phyloP scores from a whole-genome alignment of 2,113 vertebrate genomes.

The Lampris megalopsis region DNA sequence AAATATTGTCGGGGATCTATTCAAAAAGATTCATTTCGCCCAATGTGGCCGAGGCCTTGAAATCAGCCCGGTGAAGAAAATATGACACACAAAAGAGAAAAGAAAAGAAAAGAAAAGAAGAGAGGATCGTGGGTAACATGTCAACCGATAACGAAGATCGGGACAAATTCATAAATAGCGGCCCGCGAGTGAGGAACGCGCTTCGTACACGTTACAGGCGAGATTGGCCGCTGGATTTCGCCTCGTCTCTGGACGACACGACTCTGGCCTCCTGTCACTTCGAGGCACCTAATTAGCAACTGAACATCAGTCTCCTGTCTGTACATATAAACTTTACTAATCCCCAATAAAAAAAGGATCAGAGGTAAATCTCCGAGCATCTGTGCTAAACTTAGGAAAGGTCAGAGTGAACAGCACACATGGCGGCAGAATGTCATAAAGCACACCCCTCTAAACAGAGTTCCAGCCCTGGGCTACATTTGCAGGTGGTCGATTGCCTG shows the following conservation, averaged over 20 bases:
- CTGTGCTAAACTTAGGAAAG: slow-evolving; percentile 64
- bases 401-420: slow-evolving; percentile 76
- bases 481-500: slow-evolving; percentile 89
- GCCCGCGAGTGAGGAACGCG: too few relatives aligned
- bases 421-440: slow-evolving; percentile 84
- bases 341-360: slow-evolving; percentile 43
- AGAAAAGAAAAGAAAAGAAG: not conserved
- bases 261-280: slow-evolving; percentile 11
- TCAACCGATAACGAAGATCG: too few relatives aligned
- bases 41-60: slow-evolving; percentile 16
- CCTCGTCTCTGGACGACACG: slow-evolving; percentile 8
- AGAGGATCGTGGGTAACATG: too few relatives aligned
- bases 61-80: not conserved
- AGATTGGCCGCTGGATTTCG: slow-evolving; percentile 15
- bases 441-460: slow-evolving; percentile 77
- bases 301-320: slow-evolving; percentile 38
- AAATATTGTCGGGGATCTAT: slow-evolving; percentile 27
- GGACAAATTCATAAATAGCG: too few relatives aligned
- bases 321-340: slow-evolving; percentile 52
- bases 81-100: slow-evolving; percentile 27
- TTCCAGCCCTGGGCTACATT: slow-evolving; percentile 84
- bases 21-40: slow-evolving; percentile 38
- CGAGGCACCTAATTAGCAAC: slow-evolving; percentile 30
- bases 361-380: slow-evolving; percentile 40
- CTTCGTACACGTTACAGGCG: not conserved